phyloP scores from a whole-genome alignment of 1,140 invertebrate species.

The Danaus plexippus region DNA sequence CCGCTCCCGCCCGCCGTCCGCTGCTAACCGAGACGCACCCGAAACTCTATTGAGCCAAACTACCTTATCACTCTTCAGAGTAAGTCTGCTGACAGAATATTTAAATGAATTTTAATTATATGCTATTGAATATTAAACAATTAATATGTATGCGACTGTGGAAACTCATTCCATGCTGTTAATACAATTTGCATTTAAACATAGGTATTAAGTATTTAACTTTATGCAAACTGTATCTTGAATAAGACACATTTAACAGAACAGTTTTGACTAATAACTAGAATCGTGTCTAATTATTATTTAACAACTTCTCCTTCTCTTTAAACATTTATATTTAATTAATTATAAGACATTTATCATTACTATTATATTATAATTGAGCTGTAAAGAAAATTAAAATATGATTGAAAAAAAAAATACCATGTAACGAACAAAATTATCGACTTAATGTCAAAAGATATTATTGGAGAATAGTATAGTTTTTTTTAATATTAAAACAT shows the following conservation, averaged over 20 bases:
- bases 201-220: neutral
- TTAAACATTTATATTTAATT: too few relatives aligned
- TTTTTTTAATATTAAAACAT: constrained; percentile 23
- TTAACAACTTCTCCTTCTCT: too few relatives aligned
- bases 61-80: constrained; percentile 56
- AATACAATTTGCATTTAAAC: neutral
- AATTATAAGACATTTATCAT: too few relatives aligned
- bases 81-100: constrained; percentile 37
- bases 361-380: too few relatives aligned
- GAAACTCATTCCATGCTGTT: constrained; percentile 2
- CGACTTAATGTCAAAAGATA: neutral
- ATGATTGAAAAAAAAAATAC: constrained; percentile 6
- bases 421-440: neutral
- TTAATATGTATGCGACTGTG: neutral
- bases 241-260: constrained; percentile 1
- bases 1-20: constrained; percentile 47
- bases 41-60: constrained; percentile 41
- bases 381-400: constrained; percentile 6
- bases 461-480: constrained; percentile 7
- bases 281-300: constrained; percentile 3
- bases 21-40: constrained; percentile 35
- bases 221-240: neutral
- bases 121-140: constrained; percentile 5
- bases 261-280: neutral
- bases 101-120: constrained; percentile 4